Evolutionary conservation across 2,113 vertebrate species (phyloP), one percentile per base, ranked within the genome.

Genomic region (Geococcyx californianus): DNA sequence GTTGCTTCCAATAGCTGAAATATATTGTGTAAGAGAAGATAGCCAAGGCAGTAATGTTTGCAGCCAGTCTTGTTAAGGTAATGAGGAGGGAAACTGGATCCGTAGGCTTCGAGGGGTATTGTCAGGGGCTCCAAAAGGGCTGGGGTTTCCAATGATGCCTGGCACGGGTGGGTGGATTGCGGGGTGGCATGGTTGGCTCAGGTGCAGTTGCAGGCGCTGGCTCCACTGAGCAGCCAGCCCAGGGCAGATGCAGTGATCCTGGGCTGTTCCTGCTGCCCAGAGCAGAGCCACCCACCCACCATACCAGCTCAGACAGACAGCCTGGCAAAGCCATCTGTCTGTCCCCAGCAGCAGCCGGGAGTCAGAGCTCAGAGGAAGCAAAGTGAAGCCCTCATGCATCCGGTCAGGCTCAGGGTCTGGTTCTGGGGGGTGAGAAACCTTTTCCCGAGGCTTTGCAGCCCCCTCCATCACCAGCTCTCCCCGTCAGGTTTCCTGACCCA

Each of bases 261-360:
- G 6, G 54, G n/a, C 31, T 6, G 4, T 29, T 73, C 23, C 49
- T 45, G 21, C 54, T 74, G 59, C 28, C 24, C 11, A 7, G 23
- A 45, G 10, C 3, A 0, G 68, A 76, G 63, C 52, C 20, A 0
- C 31, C 26, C 9, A 4, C 19, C 0, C 29, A 2, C 18, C 6
- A 0, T 7, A 42, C 52, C 5, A 2, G 74, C 31, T 38, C 24
- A 4, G 11, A 6, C 2, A 16, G 45, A 8, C 34, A 49, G 33
- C 34, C 63, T 42, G 11, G 20, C 24, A 64, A 42, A 79, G 38
- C 45, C 40, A 1, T 7, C 40, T 7, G 1, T 40, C 44, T 14
- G 26, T 42, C n/a, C 62, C 20, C 62, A 29, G 54, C 36, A 49
- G 29, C 59, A 29, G 7, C 11, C 0, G 0, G 23, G 11, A n/a